A percentile compares a stretch with the other conserved stretches of the same genome.
Conservation (phyloP, 2,888 invertebrate species). For the Nysson spinosus region DNA sequence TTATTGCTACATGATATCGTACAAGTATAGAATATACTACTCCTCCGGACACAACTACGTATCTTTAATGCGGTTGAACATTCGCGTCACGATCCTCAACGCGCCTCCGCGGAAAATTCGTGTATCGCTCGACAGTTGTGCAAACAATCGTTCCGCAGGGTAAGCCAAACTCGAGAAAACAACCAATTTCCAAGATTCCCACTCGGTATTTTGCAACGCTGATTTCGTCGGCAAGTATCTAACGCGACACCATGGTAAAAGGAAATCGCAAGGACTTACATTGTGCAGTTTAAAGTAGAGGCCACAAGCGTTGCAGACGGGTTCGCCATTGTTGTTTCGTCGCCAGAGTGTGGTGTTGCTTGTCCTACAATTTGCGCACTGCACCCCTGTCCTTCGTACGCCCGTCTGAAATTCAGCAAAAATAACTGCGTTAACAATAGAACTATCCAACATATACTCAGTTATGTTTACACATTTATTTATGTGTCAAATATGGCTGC, state of each 20-base stretch:
- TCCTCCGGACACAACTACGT: background rate
- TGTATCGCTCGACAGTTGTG: slow-evolving; percentile 24
- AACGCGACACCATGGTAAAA: background rate
- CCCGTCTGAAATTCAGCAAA: slow-evolving; percentile 59
- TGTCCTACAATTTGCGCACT: slow-evolving; percentile 87
- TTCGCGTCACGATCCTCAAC: no score
- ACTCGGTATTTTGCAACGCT: background rate
- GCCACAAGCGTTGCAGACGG: slow-evolving; percentile 99
- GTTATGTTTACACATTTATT: no score
- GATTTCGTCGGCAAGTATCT: background rate
- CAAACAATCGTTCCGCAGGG: slow-evolving; percentile 18
- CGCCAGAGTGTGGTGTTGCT: slow-evolving; percentile 96
- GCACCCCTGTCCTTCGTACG: slow-evolving; percentile 80
- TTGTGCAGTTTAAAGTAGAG: slow-evolving; percentile 93
- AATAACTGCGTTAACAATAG: no score
- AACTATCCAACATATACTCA: no score
- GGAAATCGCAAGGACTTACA: slow-evolving; percentile 61
- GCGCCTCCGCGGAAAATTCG: background rate
- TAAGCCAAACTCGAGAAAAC: slow-evolving; percentile 3
- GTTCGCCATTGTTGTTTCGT: slow-evolving; percentile 98
- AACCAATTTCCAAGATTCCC: background rate
- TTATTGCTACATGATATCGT: background rate
- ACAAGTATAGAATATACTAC: no score
- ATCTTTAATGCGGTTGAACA: no score
- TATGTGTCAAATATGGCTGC: no score